Evolutionary conservation across 2,113 vertebrate species (phyloP).

Genomic region (Chloebia gouldiae): DNA sequence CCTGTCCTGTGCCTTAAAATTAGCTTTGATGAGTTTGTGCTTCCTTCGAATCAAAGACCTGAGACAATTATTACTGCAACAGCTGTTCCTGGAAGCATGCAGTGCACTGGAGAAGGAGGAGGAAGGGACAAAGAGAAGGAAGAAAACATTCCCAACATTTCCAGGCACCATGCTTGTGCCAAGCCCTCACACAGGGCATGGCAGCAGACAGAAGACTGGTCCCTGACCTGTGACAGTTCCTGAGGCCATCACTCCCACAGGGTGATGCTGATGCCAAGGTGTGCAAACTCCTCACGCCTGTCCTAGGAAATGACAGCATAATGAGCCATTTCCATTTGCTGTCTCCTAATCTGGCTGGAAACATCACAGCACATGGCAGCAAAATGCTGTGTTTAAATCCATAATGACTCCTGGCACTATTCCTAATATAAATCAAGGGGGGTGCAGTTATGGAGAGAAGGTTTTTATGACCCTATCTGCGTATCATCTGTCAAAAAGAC

Average conservation of each 20-base stretch:
- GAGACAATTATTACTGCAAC: not conserved
- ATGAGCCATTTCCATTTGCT: not conserved
- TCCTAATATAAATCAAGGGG: not conserved
- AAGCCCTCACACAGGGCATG: fast-evolving
- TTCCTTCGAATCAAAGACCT: not conserved
- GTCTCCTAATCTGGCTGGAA: not conserved
- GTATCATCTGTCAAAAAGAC: not conserved
- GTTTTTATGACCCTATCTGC: not conserved
- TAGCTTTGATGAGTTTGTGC: not conserved
- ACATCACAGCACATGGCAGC: not conserved
- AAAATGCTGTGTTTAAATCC: not conserved
- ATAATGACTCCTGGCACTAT: not conserved
- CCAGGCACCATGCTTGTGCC: fast-evolving
- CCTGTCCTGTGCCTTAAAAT: not conserved
- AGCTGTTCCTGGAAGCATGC: fast-evolving
- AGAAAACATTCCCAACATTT: not conserved
- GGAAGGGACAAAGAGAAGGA: not conserved
- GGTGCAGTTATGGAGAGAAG: not conserved
- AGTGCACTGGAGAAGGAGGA: not conserved
- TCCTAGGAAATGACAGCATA: not conserved
- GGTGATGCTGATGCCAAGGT: not conserved
- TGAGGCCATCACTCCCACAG: not conserved
- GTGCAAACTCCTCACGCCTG: fast-evolving
- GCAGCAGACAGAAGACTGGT: not conserved
- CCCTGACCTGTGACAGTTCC: not conserved